phyloP scores from a whole-genome alignment of 2,888 invertebrate genomes.

The Nemotelus nigrinus region DNA sequence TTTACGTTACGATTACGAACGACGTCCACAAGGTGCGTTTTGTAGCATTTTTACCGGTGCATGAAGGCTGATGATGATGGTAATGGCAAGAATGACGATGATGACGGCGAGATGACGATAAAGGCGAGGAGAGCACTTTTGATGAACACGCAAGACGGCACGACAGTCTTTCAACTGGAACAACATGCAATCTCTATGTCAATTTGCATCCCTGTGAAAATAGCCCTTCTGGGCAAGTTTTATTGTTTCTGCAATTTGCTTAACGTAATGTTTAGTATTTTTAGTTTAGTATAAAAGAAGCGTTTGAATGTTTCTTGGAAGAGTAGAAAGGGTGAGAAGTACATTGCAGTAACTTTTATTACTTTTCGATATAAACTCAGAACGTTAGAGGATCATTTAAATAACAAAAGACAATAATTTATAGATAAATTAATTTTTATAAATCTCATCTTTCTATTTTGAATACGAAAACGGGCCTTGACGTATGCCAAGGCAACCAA shows the following conservation, averaged over 20 bases:
- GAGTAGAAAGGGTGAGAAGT: background rate
- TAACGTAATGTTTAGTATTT: background rate
- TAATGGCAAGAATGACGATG: constrained; percentile 1
- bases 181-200: constrained; percentile 47
- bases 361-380: too few relatives aligned
- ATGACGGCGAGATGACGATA: constrained; percentile 19
- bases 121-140: constrained; percentile 25
- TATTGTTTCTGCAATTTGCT: background rate
- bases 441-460: too few relatives aligned
- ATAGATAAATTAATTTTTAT: too few relatives aligned
- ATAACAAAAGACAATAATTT: too few relatives aligned
- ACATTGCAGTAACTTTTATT: too few relatives aligned
- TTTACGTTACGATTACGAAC: constrained; percentile 9
- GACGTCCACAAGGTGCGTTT: constrained; percentile 25
- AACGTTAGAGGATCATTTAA: too few relatives aligned
- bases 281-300: background rate
- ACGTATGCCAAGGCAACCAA: too few relatives aligned
- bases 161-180: constrained; percentile 51
- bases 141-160: constrained; percentile 49
- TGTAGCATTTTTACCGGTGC: constrained; percentile 11
- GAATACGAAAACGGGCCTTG: too few relatives aligned
- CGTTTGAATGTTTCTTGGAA: background rate
- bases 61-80: background rate
- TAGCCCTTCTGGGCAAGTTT: constrained; percentile 22
- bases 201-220: constrained; percentile 24